phyloP scores from a whole-genome alignment of 2,113 vertebrate species.

The Picathartes gymnocephalus region DNA sequence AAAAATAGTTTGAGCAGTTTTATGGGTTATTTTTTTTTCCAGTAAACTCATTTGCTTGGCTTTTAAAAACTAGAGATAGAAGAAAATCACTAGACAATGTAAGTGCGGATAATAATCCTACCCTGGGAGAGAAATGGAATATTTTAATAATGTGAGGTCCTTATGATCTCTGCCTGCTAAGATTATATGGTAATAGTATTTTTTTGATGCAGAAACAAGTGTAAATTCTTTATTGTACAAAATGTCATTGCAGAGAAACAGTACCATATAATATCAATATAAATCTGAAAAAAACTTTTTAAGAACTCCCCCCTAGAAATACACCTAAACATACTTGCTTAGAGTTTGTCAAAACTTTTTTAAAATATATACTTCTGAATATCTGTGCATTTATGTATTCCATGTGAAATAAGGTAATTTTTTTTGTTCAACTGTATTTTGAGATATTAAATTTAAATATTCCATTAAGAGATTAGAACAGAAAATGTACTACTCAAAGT shows the following conservation, averaged over 20 bases:
- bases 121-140: not conserved
- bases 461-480: not conserved
- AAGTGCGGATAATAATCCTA: not conserved
- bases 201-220: constrained; percentile 19
- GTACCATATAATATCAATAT: not conserved
- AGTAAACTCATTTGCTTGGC: not conserved
- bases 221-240: not conserved
- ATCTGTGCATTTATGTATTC: not conserved
- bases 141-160: constrained; percentile 35
- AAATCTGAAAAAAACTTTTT: not conserved
- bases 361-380: not conserved
- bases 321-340: not conserved
- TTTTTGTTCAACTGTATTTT: not conserved
- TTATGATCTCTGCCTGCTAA: constrained; percentile 23
- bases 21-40: not conserved
- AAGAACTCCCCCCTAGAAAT: not conserved
- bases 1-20: not conserved
- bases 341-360: fast-evolving
- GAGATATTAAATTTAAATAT: not conserved
- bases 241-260: not conserved
- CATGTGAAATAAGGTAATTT: not conserved
- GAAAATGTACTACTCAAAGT: not conserved
- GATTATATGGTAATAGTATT: constrained; percentile 16
- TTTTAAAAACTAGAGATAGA: not conserved
- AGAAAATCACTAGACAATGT: constrained; percentile 24